Percentiles rank a stretch among this genome's conserved stretches.
phyloP scores from a whole-genome alignment of 2,888 invertebrate species.

The Phoenoteleia sp. region DNA sequence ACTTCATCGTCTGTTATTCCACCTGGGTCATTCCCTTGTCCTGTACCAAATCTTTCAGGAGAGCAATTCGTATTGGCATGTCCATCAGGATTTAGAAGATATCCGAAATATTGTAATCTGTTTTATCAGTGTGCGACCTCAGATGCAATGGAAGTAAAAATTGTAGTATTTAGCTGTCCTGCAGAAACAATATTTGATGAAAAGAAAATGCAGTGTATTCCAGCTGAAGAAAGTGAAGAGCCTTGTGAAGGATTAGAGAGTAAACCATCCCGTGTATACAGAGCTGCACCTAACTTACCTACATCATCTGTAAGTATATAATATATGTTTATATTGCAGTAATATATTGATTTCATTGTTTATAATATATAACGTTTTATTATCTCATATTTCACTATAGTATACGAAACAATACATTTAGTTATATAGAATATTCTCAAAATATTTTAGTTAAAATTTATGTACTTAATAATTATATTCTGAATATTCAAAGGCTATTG shows the following conservation, averaged over 20 bases:
- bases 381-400: too few species aligned
- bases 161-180: slow-evolving; percentile 92
- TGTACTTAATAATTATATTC: too few species aligned
- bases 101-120: slow-evolving; percentile 94
- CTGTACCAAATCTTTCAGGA: slow-evolving; percentile 88
- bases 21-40: slow-evolving; percentile 77
- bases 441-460: too few species aligned
- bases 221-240: slow-evolving; percentile 88
- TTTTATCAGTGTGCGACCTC: slow-evolving; percentile 94
- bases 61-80: slow-evolving; percentile 92
- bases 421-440: too few species aligned
- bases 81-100: slow-evolving; percentile 94
- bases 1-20: slow-evolving; percentile 79
- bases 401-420: too few species aligned
- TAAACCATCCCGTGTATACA: slow-evolving; percentile 87
- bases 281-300: slow-evolving; percentile 87
- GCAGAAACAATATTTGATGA: slow-evolving; percentile 93
- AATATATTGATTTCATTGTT: slow-evolving; percentile 1
- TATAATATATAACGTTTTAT: not conserved
- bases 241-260: slow-evolving; percentile 89
- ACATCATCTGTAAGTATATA: slow-evolving; percentile 89
- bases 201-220: slow-evolving; percentile 91
- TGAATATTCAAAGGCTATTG: too few species aligned
- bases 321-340: too few species aligned
- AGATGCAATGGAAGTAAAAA: slow-evolving; percentile 91